Evolutionary conservation across 2,113 vertebrate species (phyloP), one percentile per base, ranked within the genome.

Genomic region (Ginglymostoma cirratum): DNA sequence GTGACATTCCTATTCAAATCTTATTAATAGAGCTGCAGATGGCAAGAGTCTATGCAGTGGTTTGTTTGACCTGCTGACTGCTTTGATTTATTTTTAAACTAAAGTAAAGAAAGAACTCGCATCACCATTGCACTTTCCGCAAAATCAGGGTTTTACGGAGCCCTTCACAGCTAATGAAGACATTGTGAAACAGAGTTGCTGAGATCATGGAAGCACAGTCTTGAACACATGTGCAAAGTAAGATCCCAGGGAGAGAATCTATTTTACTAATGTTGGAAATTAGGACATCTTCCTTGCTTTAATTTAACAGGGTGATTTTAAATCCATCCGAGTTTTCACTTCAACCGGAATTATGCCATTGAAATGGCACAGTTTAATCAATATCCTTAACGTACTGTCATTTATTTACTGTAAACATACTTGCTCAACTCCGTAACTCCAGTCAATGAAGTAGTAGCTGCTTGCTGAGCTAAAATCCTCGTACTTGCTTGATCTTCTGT

Each of bases 21-120:
- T 34, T 92, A 65, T 65, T 61, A n/a, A 92, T n/a, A 92, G 87
- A n/a, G 38, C 27, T 92, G 55, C 87, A 92, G 55, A n/a, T 92
- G 87, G 87, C 4, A 10, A 55, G 30, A 6, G 48, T 61, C 12
- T n/a, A 65, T 92, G 55, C n/a, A 19, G n/a, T 14, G 86, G 3
- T 48, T 61, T 90, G 27, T 38, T 23, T 1, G 19, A 83, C 15
- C 38, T 83, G 80, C 55, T 92, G 87, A 87, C 30, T 65, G 55
- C 55, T 17, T 19, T n/a, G 52, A 19, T 92, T 92, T n/a, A n/a
- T 65, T n/a, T 65, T n/a, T 61, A 61, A 83, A 83, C 3, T 3
- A 90, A 92, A 92, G n/a, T 3, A 90, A 92, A 92, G n/a, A 14
- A 34, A 89, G 27, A 15, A 61, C 87, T 92, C 24, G 55, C 5